Base-by-base conservation (phyloP, 2,888 invertebrate species). In the Maniola hyperantus region DNA sequence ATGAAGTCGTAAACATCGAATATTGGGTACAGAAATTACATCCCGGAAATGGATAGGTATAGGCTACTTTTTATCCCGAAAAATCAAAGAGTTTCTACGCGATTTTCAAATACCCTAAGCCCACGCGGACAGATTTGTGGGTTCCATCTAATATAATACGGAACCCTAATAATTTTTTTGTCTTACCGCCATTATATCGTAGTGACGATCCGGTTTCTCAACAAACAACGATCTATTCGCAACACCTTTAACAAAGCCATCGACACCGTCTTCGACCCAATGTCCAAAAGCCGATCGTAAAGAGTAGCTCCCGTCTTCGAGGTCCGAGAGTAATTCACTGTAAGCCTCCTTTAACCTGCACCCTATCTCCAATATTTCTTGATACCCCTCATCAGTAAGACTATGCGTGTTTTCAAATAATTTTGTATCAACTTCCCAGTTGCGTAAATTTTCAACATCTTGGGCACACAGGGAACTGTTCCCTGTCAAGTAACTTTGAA, bases 341-440 rank as follows among this genome's bases (percentile, higher is more conserved):
- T 84, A 89, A 5, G 85, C 82, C 70, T 84, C 77, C 72, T 80
- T 87, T 15, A 91, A 67, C 67, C 90, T 83, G 57, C 75, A 79
- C 2, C 83, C 96, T 18, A 96, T 88, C 57, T 94, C 93, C 72
- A 90, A 89, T 72, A 95, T 82, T 82, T 97, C 97, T 73, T 94
- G 92, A 79, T 88, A 87, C 15, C 94, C 94, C 72, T 89, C 89
- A 11, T 82, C 76, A 5, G 83, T 81, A 46, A 91, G 81, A 68
- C 81, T 74, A 26, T 75, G 74, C 15, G 77, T 71, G 57, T 83
- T 77, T 60, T 79, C 78, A 59, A 89, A 85, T 70, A 88, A 76
- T 50, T 80, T 77, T 1, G 71, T 73, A 65, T 85, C 81, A n/a
- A 75, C 50, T 51, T 72, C 68, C 85, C 87, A 89, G 48, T 79